These are phyloP conservation scores for Drosophila quinaria DNA, from an alignment of 2,888 invertebrate species.

Conservation along the genomic window DNA sequence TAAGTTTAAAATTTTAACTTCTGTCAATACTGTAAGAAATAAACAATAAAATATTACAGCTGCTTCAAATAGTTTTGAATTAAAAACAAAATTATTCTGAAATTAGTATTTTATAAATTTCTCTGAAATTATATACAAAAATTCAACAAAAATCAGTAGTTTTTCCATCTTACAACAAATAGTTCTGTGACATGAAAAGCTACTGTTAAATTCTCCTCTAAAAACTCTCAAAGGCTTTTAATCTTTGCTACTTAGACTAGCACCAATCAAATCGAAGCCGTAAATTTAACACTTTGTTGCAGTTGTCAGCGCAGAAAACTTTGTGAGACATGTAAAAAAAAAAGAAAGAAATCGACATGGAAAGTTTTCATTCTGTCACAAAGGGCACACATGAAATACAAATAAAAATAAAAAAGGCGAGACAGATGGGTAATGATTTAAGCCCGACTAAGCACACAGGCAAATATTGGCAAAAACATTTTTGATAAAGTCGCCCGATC, in stretches of 20 bases:
- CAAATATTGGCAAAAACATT: constrained; percentile 39
- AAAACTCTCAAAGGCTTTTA: not conserved
- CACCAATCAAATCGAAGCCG: constrained; percentile 2
- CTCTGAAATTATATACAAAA: not conserved
- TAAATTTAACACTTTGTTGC: constrained; percentile 22
- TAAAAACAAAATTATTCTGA: not conserved
- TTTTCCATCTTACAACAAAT: not conserved
- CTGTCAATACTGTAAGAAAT: too few relatives aligned
- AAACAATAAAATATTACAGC: too few relatives aligned
- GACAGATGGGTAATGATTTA: constrained; percentile 27
- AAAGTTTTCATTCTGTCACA: constrained; percentile 14
- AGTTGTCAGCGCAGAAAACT: constrained; percentile 13
- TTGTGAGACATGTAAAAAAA: constrained; percentile 7
- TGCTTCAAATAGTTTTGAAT: not conserved
- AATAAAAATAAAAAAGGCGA: not conserved
- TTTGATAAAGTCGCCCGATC: constrained; percentile 41
- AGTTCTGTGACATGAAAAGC: not conserved
- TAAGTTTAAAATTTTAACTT: too few relatives aligned
- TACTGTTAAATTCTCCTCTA: not conserved
- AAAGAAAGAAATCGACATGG: not conserved
- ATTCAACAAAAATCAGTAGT: not conserved
- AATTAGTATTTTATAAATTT: not conserved
- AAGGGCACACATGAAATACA: not conserved
- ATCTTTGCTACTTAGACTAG: not conserved
- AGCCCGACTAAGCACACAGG: constrained; percentile 33